These are phyloP conservation scores for Hafferia zeledoni DNA, from an alignment of 2,797 vertebrate species.

Conservation along the genomic window DNA sequence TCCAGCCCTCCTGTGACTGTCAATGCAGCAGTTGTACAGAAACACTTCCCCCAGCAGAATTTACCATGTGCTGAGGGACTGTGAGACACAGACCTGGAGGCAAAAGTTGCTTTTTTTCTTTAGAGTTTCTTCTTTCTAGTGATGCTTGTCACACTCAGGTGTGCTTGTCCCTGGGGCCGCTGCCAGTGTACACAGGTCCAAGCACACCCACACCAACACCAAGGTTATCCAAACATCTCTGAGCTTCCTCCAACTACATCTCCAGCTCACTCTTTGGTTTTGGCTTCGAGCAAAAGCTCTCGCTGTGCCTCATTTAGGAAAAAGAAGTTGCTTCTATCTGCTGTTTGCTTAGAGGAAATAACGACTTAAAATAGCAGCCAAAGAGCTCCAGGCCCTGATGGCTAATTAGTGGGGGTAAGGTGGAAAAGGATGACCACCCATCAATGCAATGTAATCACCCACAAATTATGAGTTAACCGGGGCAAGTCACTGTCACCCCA, in stretches of 20 bases:
- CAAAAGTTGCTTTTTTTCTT: background rate
- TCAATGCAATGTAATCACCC: background rate
- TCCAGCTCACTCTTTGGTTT: background rate
- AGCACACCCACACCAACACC: background rate
- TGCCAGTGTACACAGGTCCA: fast-evolving
- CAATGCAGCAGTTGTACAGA: background rate
- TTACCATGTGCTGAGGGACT: background rate
- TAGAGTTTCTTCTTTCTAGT: background rate
- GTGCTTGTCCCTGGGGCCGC: background rate
- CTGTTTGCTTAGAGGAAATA: background rate
- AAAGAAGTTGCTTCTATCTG: background rate
- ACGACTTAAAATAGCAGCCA: background rate
- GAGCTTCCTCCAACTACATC: fast-evolving
- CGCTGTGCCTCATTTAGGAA: background rate
- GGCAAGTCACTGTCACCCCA: background rate
- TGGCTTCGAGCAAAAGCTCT: background rate
- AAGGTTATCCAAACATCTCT: fast-evolving
- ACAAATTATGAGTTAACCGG: background rate
- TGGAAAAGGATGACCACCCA: background rate
- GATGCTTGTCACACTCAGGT: fast-evolving
- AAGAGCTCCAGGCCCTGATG: background rate
- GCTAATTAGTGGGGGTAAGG: background rate
- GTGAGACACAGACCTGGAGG: background rate
- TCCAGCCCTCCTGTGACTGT: background rate
- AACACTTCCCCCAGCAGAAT: background rate